A percentile compares a stretch with the other conserved stretches of the same genome.
Evolutionary conservation across 2,113 vertebrate species (phyloP).

Genomic region (Danionella cerebrum): DNA sequence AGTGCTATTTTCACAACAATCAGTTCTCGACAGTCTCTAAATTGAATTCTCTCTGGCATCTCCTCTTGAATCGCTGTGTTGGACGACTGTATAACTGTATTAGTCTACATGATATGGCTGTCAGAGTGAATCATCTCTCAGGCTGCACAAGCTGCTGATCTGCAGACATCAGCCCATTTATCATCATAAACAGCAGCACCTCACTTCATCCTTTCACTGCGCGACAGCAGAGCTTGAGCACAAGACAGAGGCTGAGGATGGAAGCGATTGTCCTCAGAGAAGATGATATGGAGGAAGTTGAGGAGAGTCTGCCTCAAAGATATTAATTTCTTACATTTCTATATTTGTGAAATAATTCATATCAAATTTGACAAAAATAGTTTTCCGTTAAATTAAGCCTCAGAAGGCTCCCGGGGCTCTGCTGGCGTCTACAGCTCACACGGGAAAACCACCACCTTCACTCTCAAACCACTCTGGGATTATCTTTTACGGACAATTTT

Average conservation of each 20-base stretch:
- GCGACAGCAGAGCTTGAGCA: constrained; percentile 60
- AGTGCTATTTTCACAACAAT: not conserved
- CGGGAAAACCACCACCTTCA: too few species aligned
- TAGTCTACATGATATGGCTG: constrained; percentile 83
- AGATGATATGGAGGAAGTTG: too few species aligned
- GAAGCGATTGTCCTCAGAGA: too few species aligned
- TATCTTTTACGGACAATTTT: too few species aligned
- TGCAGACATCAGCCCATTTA: constrained; percentile 80
- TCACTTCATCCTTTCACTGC: constrained; percentile 89
- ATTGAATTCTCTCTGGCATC: not conserved
- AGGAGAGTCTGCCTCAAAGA: too few species aligned
- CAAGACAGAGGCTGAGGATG: not conserved
- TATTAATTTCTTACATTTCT: too few species aligned
- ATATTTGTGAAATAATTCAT: too few species aligned
- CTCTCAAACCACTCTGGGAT: too few species aligned
- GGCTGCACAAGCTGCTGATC: constrained; percentile 80
- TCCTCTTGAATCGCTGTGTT: constrained; percentile 49
- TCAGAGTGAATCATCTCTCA: constrained; percentile 84
- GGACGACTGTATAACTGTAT: constrained; percentile 90
- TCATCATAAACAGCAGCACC: constrained; percentile 90
- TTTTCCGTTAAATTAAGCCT: too few species aligned
- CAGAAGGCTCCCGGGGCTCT: too few species aligned
- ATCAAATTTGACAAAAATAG: too few species aligned
- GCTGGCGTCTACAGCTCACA: too few species aligned
- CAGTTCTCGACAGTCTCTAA: constrained; percentile 4